Conservation (phyloP, 37 sponge, comb jelly and placozoan genomes). For the Aphrocallistes beatrix region DNA sequence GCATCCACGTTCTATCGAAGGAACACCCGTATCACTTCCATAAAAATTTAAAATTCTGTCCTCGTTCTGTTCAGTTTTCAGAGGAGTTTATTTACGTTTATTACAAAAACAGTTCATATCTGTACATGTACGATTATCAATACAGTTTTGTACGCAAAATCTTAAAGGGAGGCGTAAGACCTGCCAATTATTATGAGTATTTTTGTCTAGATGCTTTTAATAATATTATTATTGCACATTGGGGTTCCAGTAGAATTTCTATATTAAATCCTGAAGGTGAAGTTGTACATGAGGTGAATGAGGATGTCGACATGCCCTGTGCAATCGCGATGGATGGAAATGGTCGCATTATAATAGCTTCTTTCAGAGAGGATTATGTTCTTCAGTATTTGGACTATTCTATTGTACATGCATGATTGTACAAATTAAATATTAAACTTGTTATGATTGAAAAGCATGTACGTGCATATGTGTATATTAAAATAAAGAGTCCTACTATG, state of each 20-base stretch:
- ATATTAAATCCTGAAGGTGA: background rate
- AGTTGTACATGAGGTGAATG: background rate
- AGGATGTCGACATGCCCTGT: background rate
- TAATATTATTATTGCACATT: background rate
- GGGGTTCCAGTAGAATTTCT: background rate
- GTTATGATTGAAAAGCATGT: no score
- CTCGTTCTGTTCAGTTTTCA: background rate
- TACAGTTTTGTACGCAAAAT: background rate
- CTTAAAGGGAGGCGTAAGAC: background rate
- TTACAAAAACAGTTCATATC: background rate
- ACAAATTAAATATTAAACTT: no score
- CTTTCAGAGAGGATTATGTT: background rate
- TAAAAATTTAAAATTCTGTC: background rate
- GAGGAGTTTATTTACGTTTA: background rate
- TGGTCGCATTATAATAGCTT: background rate
- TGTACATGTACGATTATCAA: background rate
- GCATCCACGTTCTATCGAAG: background rate
- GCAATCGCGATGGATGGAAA: background rate
- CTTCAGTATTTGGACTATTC: no score
- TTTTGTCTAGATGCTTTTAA: background rate
- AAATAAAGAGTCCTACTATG: no score
- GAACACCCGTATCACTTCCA: background rate
- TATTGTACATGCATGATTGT: no score
- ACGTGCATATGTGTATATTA: no score
- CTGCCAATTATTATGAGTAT: background rate